Evolutionary conservation across 1,140 invertebrate species (phyloP).

Genomic region (Drosophila tristis): DNA sequence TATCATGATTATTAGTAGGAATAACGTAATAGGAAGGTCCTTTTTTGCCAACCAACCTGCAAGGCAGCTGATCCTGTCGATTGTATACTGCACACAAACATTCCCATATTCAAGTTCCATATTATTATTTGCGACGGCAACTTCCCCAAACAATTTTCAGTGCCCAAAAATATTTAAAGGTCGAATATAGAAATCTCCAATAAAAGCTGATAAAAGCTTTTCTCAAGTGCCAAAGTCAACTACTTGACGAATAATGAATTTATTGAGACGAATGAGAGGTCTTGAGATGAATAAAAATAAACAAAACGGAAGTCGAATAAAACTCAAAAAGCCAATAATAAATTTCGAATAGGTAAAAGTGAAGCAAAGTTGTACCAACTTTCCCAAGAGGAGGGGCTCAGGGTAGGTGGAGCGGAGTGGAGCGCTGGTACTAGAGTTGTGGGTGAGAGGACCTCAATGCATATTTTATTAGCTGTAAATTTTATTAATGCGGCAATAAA

Average conservation of each 20-base stretch:
- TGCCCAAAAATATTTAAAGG: constrained; percentile 15
- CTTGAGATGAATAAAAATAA: constrained; percentile 31
- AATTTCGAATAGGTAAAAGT: constrained; percentile 37
- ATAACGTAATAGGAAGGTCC: too few relatives aligned
- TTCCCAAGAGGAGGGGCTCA: constrained; percentile 1
- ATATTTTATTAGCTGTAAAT: constrained; percentile 83
- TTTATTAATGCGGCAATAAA: constrained; percentile 82
- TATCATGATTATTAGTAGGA: too few relatives aligned
- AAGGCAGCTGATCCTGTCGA: too few relatives aligned
- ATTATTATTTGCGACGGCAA: too few relatives aligned
- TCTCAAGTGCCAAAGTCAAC: constrained; percentile 53
- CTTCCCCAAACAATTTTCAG: too few relatives aligned
- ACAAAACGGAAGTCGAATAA: constrained; percentile 42
- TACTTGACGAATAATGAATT: constrained; percentile 55
- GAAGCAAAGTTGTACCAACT: constrained; percentile 38
- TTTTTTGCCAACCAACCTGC: too few relatives aligned
- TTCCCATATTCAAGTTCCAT: too few relatives aligned
- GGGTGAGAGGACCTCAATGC: constrained; percentile 64
- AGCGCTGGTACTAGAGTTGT: constrained; percentile 29
- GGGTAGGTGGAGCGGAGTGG: neutral
- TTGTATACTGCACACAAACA: too few relatives aligned
- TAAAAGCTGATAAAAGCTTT: constrained; percentile 31
- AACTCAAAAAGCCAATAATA: constrained; percentile 26
- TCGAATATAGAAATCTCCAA: constrained; percentile 16
- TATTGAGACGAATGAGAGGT: constrained; percentile 41